Percentiles rank a stretch among this genome's conserved stretches.
phyloP scores from a whole-genome alignment of 1,140 invertebrate genomes.

The Platorchestia sp. region DNA sequence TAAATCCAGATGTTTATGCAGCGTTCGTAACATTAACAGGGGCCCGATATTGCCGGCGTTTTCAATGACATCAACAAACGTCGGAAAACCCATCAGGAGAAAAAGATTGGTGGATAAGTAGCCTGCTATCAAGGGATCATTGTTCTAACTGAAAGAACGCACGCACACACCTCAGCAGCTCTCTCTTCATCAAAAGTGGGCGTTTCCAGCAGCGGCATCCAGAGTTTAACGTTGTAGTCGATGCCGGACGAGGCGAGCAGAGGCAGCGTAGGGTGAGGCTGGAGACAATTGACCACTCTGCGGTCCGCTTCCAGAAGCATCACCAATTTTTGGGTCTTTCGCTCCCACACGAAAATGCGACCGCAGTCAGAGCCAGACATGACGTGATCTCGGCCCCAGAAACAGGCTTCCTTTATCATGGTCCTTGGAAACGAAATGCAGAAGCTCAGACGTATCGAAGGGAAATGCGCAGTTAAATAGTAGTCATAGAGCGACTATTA shows the following conservation, averaged over 20 bases:
- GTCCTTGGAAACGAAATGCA: constrained; percentile 76
- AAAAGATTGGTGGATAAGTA: neutral
- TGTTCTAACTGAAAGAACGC: neutral
- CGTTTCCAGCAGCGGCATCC: constrained; percentile 79
- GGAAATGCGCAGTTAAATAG: neutral
- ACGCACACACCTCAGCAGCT: constrained; percentile 79
- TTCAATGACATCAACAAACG: neutral
- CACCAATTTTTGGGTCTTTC: constrained; percentile 76
- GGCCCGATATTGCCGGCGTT: neutral
- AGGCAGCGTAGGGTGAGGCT: constrained; percentile 86
- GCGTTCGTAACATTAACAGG: neutral
- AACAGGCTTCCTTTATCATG: constrained; percentile 91
- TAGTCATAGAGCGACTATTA: too few relatives aligned
- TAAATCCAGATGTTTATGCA: neutral
- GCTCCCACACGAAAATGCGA: constrained; percentile 77
- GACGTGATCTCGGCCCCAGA: constrained; percentile 87
- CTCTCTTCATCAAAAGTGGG: constrained; percentile 78
- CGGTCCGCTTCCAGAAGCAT: constrained; percentile 87
- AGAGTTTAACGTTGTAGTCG: constrained; percentile 91
- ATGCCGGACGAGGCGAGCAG: constrained; percentile 90
- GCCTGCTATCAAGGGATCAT: neutral
- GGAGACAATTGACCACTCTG: constrained; percentile 88
- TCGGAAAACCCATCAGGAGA: neutral
- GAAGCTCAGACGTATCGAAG: neutral
- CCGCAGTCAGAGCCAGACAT: constrained; percentile 91